Percentiles rank a stretch among this genome's conserved stretches.
Conservation (phyloP, 2,113 vertebrate species). For the Peromyscus maniculatus region DNA sequence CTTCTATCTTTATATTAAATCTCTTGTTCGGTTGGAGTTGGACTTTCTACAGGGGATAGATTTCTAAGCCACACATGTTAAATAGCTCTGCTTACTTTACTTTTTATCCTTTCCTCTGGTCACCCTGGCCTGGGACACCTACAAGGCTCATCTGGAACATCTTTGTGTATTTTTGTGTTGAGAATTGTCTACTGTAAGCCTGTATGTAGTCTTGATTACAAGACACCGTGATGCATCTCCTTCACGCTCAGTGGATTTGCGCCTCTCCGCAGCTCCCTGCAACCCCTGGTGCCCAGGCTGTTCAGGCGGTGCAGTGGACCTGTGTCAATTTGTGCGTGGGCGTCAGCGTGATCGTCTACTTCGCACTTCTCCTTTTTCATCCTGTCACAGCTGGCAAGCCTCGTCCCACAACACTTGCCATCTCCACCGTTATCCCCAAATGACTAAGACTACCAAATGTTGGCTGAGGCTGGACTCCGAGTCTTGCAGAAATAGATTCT, state of each 20-base stretch:
- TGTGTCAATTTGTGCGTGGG: background rate
- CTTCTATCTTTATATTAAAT: background rate
- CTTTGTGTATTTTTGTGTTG: background rate
- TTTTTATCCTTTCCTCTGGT: background rate
- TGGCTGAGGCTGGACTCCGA: background rate
- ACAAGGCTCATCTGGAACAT: slow-evolving; percentile 32
- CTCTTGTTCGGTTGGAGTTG: background rate
- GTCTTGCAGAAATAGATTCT: background rate
- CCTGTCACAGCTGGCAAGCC: background rate
- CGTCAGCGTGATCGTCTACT: background rate
- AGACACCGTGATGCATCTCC: background rate
- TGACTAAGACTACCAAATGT: background rate
- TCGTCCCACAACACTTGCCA: background rate
- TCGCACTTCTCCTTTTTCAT: background rate
- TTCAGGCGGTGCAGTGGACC: background rate
- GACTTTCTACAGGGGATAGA: background rate
- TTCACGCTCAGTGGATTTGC: background rate
- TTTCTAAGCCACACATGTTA: background rate
- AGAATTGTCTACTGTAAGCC: background rate
- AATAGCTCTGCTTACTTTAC: background rate
- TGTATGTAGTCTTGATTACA: background rate
- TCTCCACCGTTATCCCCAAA: background rate
- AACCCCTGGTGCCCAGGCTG: background rate
- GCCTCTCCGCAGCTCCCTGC: background rate
- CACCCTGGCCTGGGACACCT: background rate